These are phyloP conservation scores for Sycophila sp. DNA, from an alignment of 1,140 invertebrate genomes.

Conservation along the genomic window DNA sequence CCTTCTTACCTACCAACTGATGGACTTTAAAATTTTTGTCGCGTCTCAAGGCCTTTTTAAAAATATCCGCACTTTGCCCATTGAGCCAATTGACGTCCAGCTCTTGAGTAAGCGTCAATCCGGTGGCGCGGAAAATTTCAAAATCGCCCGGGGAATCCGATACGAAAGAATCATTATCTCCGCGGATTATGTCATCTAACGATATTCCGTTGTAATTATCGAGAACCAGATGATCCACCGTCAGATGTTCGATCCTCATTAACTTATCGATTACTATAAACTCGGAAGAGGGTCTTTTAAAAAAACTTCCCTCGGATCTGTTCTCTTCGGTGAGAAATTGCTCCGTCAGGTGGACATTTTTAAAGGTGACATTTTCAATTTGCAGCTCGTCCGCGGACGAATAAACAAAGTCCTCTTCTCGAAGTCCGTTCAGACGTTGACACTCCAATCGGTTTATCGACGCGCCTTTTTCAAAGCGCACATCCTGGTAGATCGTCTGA, in stretches of 20 bases:
- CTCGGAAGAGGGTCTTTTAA: constrained; percentile 32
- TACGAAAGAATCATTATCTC: neutral
- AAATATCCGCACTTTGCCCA: neutral
- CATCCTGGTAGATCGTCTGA: constrained; percentile 39
- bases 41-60: constrained; percentile 17
- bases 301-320: neutral
- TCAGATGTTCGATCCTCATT: constrained; percentile 40
- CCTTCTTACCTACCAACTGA: no score
- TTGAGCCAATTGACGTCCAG: constrained; percentile 40
- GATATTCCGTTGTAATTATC: constrained; percentile 44
- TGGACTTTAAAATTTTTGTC: no score
- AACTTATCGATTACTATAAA: constrained; percentile 17
- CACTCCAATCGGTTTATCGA: constrained; percentile 43
- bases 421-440: constrained; percentile 45
- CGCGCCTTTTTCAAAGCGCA: constrained; percentile 40
- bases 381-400: neutral
- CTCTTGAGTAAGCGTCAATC: constrained; percentile 26
- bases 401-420: constrained; percentile 48
- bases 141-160: constrained; percentile 23
- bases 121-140: constrained; percentile 10
- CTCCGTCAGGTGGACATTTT: constrained; percentile 39
- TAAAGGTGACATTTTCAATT: constrained; percentile 43
- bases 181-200: constrained; percentile 39
- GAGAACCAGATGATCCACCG: constrained; percentile 35
- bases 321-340: constrained; percentile 28